phyloP scores from a whole-genome alignment of 1,140 invertebrate species.

The Asobara japonica region DNA sequence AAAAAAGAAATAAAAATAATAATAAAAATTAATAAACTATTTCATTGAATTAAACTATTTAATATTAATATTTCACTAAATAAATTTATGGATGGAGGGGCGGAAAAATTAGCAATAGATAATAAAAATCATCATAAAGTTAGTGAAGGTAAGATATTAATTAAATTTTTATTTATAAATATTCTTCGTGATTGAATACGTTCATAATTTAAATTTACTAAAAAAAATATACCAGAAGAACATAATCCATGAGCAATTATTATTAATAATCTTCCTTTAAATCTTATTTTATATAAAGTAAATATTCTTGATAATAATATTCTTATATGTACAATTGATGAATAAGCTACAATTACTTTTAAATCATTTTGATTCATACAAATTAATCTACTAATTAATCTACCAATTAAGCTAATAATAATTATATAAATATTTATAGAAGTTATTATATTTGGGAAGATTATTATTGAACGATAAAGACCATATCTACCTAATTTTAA shows the following conservation, averaged over 20 bases:
- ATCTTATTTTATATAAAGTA: constrained; percentile 62
- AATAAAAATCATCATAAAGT: constrained; percentile 72
- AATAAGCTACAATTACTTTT: constrained; percentile 74
- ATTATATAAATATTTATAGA: constrained; percentile 64
- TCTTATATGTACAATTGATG: constrained; percentile 69
- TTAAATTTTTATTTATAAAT: constrained; percentile 60
- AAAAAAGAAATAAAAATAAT: constrained; percentile 48
- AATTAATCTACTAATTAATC: constrained; percentile 68
- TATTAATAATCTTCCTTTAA: constrained; percentile 66
- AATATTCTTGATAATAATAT: constrained; percentile 66
- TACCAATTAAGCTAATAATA: constrained; percentile 68
- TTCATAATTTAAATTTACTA: constrained; percentile 74
- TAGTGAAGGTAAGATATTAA: constrained; percentile 50
- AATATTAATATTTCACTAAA: constrained; percentile 70
- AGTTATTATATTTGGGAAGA: constrained; percentile 59
- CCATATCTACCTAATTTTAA: constrained; percentile 76
- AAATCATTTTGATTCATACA: constrained; percentile 72
- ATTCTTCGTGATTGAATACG: constrained; percentile 58
- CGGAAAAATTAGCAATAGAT: constrained; percentile 60
- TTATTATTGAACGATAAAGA: constrained; percentile 66
- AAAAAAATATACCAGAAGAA: constrained; percentile 76
- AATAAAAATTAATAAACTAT: constrained; percentile 65
- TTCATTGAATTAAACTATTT: constrained; percentile 66
- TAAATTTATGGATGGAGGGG: constrained; percentile 56
- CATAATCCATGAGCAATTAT: constrained; percentile 75